Conservation (phyloP, 2,888 invertebrate species). For the Phasia obesa region DNA sequence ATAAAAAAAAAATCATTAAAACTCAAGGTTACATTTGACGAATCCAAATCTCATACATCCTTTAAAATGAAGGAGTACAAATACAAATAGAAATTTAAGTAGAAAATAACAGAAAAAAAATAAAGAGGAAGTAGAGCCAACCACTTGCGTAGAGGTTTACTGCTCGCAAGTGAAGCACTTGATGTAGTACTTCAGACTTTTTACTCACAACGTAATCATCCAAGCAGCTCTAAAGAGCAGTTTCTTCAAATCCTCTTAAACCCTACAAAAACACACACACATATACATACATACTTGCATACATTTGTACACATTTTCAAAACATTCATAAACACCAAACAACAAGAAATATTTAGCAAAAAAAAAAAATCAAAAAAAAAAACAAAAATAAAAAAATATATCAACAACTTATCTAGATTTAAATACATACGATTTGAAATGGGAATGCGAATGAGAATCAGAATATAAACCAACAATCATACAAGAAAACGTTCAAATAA, state of each 20-base stretch:
- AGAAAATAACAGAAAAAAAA: neutral
- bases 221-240: slow-evolving; percentile 66
- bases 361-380: neutral
- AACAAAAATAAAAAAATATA: slow-evolving; percentile 7
- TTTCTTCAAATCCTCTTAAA: slow-evolving; percentile 70
- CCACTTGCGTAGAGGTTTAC: slow-evolving; percentile 53
- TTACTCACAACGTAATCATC: slow-evolving; percentile 67
- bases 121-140: slow-evolving; percentile 61
- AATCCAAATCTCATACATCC: slow-evolving; percentile 20
- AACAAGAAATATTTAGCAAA: slow-evolving; percentile 39
- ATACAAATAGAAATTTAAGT: slow-evolving; percentile 12
- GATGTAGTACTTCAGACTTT: slow-evolving; percentile 68
- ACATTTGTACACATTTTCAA: neutral
- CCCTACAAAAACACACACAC: slow-evolving; percentile 34
- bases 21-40: slow-evolving; percentile 56
- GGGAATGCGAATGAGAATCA: slow-evolving; percentile 25
- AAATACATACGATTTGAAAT: slow-evolving; percentile 51
- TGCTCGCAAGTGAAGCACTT: slow-evolving; percentile 65
- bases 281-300: neutral
- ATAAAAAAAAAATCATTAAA: slow-evolving; percentile 50
- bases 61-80: slow-evolving; percentile 32
- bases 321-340: slow-evolving; percentile 56
- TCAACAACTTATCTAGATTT: slow-evolving; percentile 64
- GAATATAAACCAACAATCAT: slow-evolving; percentile 41
- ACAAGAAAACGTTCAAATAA: slow-evolving; percentile 49